Evolutionary conservation across 2,888 invertebrate species (phyloP).

Genomic region (Philaethria dido): DNA sequence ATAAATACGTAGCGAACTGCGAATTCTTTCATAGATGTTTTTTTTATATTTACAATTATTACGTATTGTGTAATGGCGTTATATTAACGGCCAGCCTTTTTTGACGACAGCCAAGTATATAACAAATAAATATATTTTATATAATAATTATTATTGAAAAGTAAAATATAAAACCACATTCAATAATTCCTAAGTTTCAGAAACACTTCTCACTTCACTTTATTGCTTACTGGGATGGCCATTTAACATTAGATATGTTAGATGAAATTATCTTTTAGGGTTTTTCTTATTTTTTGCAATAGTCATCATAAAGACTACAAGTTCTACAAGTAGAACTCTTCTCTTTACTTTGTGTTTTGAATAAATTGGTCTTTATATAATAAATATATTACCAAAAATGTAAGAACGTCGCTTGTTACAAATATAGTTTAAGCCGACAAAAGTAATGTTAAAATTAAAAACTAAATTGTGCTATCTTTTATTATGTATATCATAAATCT

Average conservation of each 20-base stretch:
- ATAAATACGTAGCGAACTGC: background rate
- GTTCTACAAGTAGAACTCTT: too few relatives aligned
- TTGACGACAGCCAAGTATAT: background rate
- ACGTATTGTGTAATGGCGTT: background rate
- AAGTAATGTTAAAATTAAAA: background rate
- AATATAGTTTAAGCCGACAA: background rate
- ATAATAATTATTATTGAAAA: background rate
- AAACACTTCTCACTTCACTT: too few relatives aligned
- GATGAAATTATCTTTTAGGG: too few relatives aligned
- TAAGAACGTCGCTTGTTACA: background rate
- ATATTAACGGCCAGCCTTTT: background rate
- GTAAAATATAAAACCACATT: background rate
- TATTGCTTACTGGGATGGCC: too few relatives aligned
- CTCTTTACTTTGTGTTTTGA: too few relatives aligned
- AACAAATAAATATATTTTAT: background rate
- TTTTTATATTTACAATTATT: background rate
- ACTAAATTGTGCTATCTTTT: conserved; percentile 20
- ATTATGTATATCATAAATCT: background rate
- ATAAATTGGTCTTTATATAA: too few relatives aligned
- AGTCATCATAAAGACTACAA: too few relatives aligned
- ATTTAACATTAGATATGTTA: too few relatives aligned
- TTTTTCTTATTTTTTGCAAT: too few relatives aligned
- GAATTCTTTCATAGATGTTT: too few relatives aligned
- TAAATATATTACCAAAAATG: too few relatives aligned
- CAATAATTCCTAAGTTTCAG: background rate